A percentile compares a stretch with the other conserved stretches of the same genome.
Conservation (phyloP, 1,140 invertebrate species). For the Bemisia tabaci region DNA sequence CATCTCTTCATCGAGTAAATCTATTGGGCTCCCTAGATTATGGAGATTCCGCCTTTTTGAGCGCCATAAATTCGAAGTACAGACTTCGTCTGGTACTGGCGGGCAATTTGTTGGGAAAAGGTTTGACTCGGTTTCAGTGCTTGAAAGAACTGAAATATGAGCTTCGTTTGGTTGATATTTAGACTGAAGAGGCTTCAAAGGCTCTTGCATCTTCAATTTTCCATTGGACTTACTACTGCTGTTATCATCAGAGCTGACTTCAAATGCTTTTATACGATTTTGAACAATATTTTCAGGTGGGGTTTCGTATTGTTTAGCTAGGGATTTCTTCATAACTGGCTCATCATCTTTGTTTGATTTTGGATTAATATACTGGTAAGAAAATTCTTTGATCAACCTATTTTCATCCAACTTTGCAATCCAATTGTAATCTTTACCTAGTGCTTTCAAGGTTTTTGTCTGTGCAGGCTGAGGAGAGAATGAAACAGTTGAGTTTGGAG, state of each 20-base stretch:
- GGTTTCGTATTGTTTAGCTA: constrained; percentile 19
- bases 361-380: constrained; percentile 34
- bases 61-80: constrained; percentile 10
- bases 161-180: constrained; percentile 32
- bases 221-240: constrained; percentile 14
- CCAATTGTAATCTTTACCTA: constrained; percentile 23
- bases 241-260: constrained; percentile 18
- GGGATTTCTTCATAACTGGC: constrained; percentile 1
- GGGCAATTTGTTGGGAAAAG: constrained; percentile 5
- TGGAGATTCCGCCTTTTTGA: constrained; percentile 12
- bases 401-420: constrained; percentile 32
- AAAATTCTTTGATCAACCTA: constrained; percentile 33
- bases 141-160: constrained; percentile 28
- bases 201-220: constrained; percentile 31
- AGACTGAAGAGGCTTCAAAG: constrained; percentile 28
- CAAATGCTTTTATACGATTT: constrained; percentile 32
- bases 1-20: constrained; percentile 12
- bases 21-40: constrained; percentile 12
- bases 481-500: neutral
- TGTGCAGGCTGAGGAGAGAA: constrained; percentile 11
- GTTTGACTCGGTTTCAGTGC: constrained; percentile 14
- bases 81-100: constrained; percentile 5
- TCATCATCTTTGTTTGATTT: constrained; percentile 26
- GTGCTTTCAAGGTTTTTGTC: constrained; percentile 7
- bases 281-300: constrained; percentile 37